Conservation (phyloP, 53 echinoderm and acorn worm species). For the Glandiceps talaboti region DNA sequence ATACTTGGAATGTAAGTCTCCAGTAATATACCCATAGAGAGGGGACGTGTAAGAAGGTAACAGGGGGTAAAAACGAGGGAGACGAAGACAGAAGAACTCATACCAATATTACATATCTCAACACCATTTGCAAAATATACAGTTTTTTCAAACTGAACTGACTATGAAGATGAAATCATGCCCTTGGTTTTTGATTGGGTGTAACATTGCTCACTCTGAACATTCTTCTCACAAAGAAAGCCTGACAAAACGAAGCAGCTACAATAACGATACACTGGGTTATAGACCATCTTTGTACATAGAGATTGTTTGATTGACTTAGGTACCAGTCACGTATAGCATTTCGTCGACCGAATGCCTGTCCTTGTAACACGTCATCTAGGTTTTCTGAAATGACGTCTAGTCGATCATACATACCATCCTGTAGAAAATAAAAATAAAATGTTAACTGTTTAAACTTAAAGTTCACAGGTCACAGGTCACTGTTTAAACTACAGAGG, state of each 20-base stretch:
- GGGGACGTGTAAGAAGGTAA: too few relatives aligned
- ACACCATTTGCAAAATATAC: too few relatives aligned
- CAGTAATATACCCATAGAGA: too few relatives aligned
- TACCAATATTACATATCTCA: too few relatives aligned
- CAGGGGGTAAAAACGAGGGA: too few relatives aligned
- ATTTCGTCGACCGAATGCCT: background rate
- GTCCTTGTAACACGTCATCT: background rate
- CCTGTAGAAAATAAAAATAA: background rate
- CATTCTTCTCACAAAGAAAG: conserved; percentile 30
- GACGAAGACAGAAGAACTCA: too few relatives aligned
- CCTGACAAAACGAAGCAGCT: conserved; percentile 25
- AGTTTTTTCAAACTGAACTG: too few relatives aligned
- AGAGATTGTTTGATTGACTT: background rate
- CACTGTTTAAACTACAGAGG: too few relatives aligned
- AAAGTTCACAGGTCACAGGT: too few relatives aligned
- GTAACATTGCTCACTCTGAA: conserved; percentile 28
- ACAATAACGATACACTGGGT: conserved; percentile 45
- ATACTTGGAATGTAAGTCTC: too few relatives aligned
- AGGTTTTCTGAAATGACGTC: background rate
- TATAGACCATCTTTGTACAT: conserved; percentile 27
- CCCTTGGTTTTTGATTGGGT: conserved; percentile 42
- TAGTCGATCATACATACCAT: background rate
- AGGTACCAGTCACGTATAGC: background rate
- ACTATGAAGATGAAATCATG: too few relatives aligned
- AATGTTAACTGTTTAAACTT: too few relatives aligned